Evolutionary conservation across 2,797 vertebrate genomes (phyloP).

Genomic region (Balearica regulorum): DNA sequence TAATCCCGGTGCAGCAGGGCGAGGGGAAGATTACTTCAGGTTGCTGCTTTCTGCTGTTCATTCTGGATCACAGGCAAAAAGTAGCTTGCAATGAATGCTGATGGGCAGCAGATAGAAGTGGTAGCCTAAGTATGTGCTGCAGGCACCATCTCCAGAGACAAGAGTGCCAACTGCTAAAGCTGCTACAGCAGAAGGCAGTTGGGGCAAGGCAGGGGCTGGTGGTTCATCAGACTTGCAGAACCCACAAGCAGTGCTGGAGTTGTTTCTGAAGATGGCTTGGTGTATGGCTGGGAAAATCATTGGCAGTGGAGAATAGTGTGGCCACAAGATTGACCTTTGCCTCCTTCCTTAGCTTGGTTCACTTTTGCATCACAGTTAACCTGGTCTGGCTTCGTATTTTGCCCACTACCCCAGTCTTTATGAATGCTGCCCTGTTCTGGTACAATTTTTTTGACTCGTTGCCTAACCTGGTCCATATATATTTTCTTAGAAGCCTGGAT

Average conservation of each 20-base stretch:
- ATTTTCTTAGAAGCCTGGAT: not conserved
- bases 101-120: not conserved
- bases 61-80: not conserved
- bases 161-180: not conserved
- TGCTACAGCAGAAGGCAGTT: not conserved
- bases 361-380: not conserved
- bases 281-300: not conserved
- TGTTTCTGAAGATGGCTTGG: not conserved
- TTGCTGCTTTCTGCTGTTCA: not conserved
- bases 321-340: not conserved
- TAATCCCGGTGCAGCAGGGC: accelerated
- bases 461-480: no score
- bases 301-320: not conserved
- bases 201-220: no score
- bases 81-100: not conserved
- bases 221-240: not conserved
- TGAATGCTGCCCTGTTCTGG: not conserved
- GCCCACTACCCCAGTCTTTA: not conserved
- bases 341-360: not conserved
- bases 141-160: not conserved
- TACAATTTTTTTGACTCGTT: not conserved
- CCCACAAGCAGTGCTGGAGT: not conserved
- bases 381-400: not conserved
- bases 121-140: not conserved
- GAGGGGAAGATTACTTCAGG: no score